These are phyloP conservation scores for Perizoma flavofasciatum DNA, from an alignment of 2,888 invertebrate species.

Conservation along the genomic window DNA sequence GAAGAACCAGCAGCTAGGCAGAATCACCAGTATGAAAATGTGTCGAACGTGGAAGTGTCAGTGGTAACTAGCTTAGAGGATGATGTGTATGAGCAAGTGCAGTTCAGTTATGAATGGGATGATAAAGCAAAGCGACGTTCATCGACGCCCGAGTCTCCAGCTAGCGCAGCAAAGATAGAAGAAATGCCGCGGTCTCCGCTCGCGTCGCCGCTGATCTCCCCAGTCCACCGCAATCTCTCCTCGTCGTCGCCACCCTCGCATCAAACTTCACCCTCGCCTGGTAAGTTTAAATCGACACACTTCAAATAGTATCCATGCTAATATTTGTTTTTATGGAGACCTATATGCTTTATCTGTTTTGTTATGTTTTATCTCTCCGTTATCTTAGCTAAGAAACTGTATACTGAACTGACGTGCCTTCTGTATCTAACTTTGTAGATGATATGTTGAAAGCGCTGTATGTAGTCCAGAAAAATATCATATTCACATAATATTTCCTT, in stretches of 20 bases:
- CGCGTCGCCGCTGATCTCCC: conserved; percentile 68
- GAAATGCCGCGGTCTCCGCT: conserved; percentile 62
- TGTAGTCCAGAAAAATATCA: conserved; percentile 3
- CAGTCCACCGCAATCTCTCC: conserved; percentile 61
- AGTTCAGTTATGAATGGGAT: conserved; percentile 67
- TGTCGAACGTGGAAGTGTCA: conserved; percentile 44
- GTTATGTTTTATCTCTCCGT: conserved; percentile 55
- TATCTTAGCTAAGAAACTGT: conserved; percentile 51
- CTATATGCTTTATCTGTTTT: conserved; percentile 55
- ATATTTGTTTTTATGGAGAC: conserved; percentile 40
- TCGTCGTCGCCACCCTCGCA: conserved; percentile 59
- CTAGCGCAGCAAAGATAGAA: conserved; percentile 54
- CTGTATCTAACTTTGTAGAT: conserved; percentile 28
- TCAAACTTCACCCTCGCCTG: conserved; percentile 65
- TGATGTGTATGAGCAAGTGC: conserved; percentile 59
- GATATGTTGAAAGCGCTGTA: conserved; percentile 4
- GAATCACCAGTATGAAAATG: conserved; percentile 51
- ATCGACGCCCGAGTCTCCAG: conserved; percentile 70
- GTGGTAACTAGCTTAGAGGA: conserved; percentile 28
- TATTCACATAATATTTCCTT: conserved; percentile 4
- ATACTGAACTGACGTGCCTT: conserved; percentile 42
- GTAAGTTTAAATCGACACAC: conserved; percentile 51
- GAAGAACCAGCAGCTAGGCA: conserved; percentile 28
- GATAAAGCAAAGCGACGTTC: conserved; percentile 69
- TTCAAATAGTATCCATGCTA: conserved; percentile 23